Conservation (phyloP, 1,140 invertebrate genomes). For the Zeugodacus cucurbitae region DNA sequence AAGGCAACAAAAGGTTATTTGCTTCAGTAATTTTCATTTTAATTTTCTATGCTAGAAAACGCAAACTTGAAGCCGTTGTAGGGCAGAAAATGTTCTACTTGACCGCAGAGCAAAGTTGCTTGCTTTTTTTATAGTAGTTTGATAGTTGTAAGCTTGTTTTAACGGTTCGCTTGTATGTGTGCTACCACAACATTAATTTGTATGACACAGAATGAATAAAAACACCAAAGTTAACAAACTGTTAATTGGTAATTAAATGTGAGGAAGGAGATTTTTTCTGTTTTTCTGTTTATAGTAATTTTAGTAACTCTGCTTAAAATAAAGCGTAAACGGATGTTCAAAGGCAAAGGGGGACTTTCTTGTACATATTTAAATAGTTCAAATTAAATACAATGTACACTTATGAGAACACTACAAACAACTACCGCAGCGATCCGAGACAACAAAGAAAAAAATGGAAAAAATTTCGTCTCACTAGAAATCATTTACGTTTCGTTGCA, state of each 20-base stretch:
- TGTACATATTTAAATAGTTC: neutral
- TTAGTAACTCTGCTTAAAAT: neutral
- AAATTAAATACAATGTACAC: slow-evolving; percentile 3
- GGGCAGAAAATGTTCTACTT: neutral
- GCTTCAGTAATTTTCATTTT: slow-evolving; percentile 43
- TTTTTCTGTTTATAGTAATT: neutral
- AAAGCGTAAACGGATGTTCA: neutral
- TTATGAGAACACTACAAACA: neutral
- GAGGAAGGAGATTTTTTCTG: neutral
- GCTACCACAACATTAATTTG: neutral
- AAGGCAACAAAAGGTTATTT: slow-evolving; percentile 44
- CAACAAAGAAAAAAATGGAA: neutral
- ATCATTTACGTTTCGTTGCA: slow-evolving; percentile 34
- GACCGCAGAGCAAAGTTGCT: neutral
- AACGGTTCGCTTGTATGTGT: neutral
- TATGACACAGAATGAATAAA: neutral
- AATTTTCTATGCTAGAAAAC: neutral
- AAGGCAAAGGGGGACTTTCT: neutral
- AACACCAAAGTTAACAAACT: slow-evolving; percentile 39
- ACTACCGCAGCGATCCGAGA: neutral
- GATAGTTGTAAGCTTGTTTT: too few relatives aligned
- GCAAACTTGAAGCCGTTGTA: neutral
- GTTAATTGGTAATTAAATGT: slow-evolving; percentile 38
- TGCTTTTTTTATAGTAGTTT: too few relatives aligned
- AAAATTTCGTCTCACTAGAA: neutral